A percentile compares a stretch with the other conserved stretches of the same genome.
phyloP scores from a whole-genome alignment of 1,140 invertebrate genomes.

The Sycophaga agraensis region DNA sequence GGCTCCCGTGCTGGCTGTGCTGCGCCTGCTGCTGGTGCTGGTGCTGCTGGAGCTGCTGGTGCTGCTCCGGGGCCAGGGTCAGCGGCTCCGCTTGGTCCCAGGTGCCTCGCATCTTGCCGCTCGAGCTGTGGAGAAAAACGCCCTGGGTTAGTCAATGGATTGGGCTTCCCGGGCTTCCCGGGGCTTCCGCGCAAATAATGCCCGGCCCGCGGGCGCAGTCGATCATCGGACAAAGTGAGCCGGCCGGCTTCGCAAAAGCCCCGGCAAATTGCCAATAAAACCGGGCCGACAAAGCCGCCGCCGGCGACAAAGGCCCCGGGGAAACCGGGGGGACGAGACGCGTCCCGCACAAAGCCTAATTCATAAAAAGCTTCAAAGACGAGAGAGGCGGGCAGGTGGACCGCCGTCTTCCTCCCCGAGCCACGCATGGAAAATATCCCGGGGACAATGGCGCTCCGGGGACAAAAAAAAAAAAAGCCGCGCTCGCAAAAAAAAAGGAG shows the following conservation, averaged over 20 bases:
- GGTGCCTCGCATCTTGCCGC: slow-evolving; percentile 39
- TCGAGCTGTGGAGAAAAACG: no score
- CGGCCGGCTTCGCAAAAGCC: no score
- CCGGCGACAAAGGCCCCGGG: no score
- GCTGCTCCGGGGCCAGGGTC: slow-evolving; percentile 30
- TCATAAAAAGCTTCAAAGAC: slow-evolving; percentile 23
- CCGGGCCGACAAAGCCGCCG: no score
- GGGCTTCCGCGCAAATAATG: no score
- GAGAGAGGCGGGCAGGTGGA: slow-evolving; percentile 3
- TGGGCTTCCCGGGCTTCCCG: no score
- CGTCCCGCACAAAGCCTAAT: no score
- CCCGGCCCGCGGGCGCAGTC: no score
- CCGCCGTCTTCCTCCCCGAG: background rate
- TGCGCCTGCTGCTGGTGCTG: slow-evolving; percentile 32
- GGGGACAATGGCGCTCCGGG: slow-evolving; percentile 5
- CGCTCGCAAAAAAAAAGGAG: slow-evolving; percentile 22
- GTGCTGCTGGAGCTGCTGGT: slow-evolving; percentile 25
- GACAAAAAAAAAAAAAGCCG: background rate
- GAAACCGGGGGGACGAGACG: no score
- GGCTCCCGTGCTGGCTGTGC: background rate
- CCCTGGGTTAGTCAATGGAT: no score
- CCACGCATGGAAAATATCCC: slow-evolving; percentile 24
- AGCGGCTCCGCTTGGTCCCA: slow-evolving; percentile 38
- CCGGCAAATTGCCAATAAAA: no score
- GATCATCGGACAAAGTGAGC: no score